A percentile compares a stretch with the other conserved stretches of the same genome.
Conservation (phyloP, 1,140 invertebrate species). For the Danaus melanippus region DNA sequence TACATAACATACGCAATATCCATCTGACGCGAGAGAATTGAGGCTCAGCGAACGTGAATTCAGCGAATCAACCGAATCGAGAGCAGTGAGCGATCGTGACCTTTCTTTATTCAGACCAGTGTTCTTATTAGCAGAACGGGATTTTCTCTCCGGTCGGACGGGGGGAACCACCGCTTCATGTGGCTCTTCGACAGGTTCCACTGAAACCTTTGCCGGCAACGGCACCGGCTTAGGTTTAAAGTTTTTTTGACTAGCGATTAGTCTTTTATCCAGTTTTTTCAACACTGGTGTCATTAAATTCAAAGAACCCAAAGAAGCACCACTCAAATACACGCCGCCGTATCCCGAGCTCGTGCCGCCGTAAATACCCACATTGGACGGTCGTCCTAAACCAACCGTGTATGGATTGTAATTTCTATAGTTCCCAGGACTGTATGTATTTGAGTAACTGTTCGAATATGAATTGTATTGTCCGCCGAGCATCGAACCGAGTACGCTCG, state of each 20-base stretch:
- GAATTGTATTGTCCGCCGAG: constrained; percentile 48
- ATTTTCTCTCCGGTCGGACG: constrained; percentile 48
- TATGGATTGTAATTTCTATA: constrained; percentile 71
- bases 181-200: constrained; percentile 16
- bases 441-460: constrained; percentile 49
- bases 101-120: constrained; percentile 48
- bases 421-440: constrained; percentile 45
- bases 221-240: constrained; percentile 60
- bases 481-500: constrained; percentile 52
- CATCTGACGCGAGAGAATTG: constrained; percentile 59
- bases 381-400: constrained; percentile 46
- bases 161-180: constrained; percentile 32
- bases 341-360: constrained; percentile 77
- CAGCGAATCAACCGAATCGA: constrained; percentile 35
- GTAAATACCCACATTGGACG: constrained; percentile 68
- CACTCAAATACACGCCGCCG: constrained; percentile 73
- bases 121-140: constrained; percentile 28
- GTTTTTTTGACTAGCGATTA: constrained; percentile 61
- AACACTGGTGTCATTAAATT: constrained; percentile 71
- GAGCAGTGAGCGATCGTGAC: constrained; percentile 53
- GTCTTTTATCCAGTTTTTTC: constrained; percentile 68
- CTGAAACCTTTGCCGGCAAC: constrained; percentile 26
- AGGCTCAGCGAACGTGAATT: constrained; percentile 52
- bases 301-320: constrained; percentile 63
- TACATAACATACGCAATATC: constrained; percentile 57